phyloP scores from a whole-genome alignment of 2,797 vertebrate genomes.

The Rhyacichthys aspro region DNA sequence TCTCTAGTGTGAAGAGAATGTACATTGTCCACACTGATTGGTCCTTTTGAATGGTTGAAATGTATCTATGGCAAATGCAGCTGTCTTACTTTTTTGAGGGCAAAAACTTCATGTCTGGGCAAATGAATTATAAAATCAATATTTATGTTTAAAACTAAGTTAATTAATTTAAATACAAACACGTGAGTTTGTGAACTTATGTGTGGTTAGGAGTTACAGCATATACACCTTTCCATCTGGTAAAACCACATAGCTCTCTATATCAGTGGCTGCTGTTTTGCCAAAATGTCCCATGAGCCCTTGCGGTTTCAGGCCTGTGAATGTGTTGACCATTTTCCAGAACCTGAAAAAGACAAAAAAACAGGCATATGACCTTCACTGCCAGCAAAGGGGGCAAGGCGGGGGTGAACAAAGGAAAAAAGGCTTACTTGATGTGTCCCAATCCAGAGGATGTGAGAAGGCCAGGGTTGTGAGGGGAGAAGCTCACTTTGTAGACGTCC shows the following conservation, averaged over 20 bases:
- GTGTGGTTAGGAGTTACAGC: neutral
- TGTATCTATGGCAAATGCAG: too few species aligned
- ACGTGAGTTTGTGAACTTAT: too few species aligned
- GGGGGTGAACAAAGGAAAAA: neutral
- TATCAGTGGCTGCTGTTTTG: conserved; percentile 86
- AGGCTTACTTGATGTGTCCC: conserved; percentile 90
- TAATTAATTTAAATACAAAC: too few species aligned
- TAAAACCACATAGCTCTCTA: conserved; percentile 87
- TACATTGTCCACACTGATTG: too few species aligned
- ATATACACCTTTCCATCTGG: conserved; percentile 89
- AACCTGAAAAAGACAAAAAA: conserved; percentile 78
- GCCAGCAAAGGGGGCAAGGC: neutral
- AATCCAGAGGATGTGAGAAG: conserved; percentile 88
- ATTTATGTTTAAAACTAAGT: too few species aligned
- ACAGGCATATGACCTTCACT: too few species aligned
- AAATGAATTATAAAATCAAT: too few species aligned
- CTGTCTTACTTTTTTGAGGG: too few species aligned
- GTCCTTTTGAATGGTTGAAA: too few species aligned
- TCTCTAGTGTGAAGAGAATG: too few species aligned
- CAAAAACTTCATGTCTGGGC: too few species aligned
- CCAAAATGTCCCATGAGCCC: conserved; percentile 91
- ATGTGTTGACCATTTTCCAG: conserved; percentile 91
- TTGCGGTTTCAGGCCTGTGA: conserved; percentile 92
- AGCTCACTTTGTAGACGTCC: conserved; percentile 89
- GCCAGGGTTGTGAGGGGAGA: conserved; percentile 87